Evolutionary conservation across 2,888 invertebrate species (phyloP).

Genomic region (Boloria euphrosyne): DNA sequence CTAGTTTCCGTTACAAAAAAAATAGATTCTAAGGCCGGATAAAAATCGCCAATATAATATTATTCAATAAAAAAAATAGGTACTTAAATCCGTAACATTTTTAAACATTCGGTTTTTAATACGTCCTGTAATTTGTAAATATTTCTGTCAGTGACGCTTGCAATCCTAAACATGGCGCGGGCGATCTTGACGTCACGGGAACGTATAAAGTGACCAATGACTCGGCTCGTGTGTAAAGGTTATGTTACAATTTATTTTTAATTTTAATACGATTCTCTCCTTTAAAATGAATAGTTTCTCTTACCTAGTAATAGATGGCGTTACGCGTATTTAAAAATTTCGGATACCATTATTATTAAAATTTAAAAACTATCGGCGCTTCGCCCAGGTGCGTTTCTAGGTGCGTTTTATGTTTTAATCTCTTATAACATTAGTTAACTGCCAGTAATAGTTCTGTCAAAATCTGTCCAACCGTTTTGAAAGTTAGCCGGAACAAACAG

Average conservation of each 20-base stretch:
- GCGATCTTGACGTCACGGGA: slow-evolving; percentile 14
- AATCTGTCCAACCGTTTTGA: no score
- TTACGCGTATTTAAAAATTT: background rate
- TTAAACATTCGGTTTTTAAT: background rate
- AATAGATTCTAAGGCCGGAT: no score
- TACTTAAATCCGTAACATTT: background rate
- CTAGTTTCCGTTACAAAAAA: no score
- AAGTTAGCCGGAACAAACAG: no score
- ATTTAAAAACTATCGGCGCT: no score
- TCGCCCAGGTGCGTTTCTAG: no score
- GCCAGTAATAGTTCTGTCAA: no score
- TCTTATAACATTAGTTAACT: no score
- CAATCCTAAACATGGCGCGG: slow-evolving; percentile 12
- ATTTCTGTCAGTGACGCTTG: slow-evolving; percentile 4
- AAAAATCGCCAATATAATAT: no score
- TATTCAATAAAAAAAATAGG: background rate
- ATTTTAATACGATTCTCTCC: background rate
- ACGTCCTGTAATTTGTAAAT: background rate
- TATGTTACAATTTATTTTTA: slow-evolving; percentile 17
- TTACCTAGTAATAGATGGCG: slow-evolving; percentile 5
- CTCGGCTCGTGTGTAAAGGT: slow-evolving; percentile 7
- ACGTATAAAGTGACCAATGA: background rate
- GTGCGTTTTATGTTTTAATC: no score
- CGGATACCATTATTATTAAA: no score
- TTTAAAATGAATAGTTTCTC: background rate